phyloP scores from a whole-genome alignment of 2,113 vertebrate genomes.

The Rynchops niger region DNA sequence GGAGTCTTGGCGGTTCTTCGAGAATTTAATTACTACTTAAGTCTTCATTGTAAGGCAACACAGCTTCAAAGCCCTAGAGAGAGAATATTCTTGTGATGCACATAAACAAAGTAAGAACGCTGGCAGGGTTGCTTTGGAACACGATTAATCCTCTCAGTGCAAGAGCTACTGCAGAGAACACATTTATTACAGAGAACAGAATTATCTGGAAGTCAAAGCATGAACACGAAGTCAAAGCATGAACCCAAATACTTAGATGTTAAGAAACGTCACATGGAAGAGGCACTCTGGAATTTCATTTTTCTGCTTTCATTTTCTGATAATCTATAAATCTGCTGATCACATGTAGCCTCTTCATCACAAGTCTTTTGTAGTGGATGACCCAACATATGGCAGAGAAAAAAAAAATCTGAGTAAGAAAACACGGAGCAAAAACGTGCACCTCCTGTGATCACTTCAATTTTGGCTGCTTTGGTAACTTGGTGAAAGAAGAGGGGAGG shows the following conservation, averaged over 20 bases:
- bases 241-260: neutral
- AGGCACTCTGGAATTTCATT: slow-evolving; percentile 8
- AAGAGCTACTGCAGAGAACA: neutral
- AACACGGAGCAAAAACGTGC: neutral
- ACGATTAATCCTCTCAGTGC: neutral
- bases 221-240: too few species aligned
- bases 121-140: slow-evolving; percentile 9
- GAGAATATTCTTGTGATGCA: slow-evolving; percentile 53
- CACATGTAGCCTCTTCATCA: slow-evolving; percentile 10
- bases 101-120: neutral
- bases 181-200: neutral
- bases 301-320: slow-evolving; percentile 25
- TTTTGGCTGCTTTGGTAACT: neutral
- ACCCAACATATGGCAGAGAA: slow-evolving; percentile 64
- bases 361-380: slow-evolving; percentile 49
- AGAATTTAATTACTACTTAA: slow-evolving; percentile 42
- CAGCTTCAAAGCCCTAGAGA: slow-evolving; percentile 61
- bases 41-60: slow-evolving; percentile 45
- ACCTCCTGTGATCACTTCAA: slow-evolving; percentile 26
- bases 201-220: neutral
- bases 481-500: slow-evolving; percentile 9
- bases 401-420: slow-evolving; percentile 2
- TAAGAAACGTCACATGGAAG: neutral
- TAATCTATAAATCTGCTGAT: slow-evolving; percentile 52
- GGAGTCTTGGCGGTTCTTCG: neutral